Percentiles rank a stretch among this genome's conserved stretches.
Conservation (phyloP, 2,888 invertebrate genomes). For the Gortyna flavago region DNA sequence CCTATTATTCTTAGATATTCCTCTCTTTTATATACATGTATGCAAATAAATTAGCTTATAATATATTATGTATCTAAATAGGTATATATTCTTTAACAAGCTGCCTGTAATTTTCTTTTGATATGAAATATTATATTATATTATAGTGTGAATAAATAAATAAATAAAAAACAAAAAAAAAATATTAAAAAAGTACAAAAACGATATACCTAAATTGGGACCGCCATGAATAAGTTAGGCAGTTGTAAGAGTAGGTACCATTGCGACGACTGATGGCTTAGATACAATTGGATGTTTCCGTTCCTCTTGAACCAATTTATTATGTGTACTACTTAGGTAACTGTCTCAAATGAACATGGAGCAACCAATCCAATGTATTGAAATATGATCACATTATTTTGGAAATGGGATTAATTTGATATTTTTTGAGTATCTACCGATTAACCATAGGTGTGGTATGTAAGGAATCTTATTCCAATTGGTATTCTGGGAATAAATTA, state of each 20-base stretch:
- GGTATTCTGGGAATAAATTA: background rate
- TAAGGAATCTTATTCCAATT: background rate
- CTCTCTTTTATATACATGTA: background rate
- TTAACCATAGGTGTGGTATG: background rate
- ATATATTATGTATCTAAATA: background rate
- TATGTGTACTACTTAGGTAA: constrained; percentile 65
- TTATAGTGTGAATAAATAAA: too few species aligned
- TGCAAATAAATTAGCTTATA: background rate
- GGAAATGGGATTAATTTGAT: constrained; percentile 20
- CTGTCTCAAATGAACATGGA: constrained; percentile 61
- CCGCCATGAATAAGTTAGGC: constrained; percentile 46
- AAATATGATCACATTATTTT: constrained; percentile 41
- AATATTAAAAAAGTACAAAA: background rate
- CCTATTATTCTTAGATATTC: background rate
- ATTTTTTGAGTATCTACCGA: background rate
- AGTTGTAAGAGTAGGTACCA: constrained; percentile 48
- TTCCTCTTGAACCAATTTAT: constrained; percentile 80
- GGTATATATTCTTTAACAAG: too few species aligned
- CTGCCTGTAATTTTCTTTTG: background rate
- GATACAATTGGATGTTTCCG: constrained; percentile 86
- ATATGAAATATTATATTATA: too few species aligned
- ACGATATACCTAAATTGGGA: constrained; percentile 22
- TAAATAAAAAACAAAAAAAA: too few species aligned
- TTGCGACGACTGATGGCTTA: constrained; percentile 71
- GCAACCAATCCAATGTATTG: constrained; percentile 44